Evolutionary conservation across 2,113 vertebrate species (phyloP).

Genomic region (Leptodactylus fuscus): DNA sequence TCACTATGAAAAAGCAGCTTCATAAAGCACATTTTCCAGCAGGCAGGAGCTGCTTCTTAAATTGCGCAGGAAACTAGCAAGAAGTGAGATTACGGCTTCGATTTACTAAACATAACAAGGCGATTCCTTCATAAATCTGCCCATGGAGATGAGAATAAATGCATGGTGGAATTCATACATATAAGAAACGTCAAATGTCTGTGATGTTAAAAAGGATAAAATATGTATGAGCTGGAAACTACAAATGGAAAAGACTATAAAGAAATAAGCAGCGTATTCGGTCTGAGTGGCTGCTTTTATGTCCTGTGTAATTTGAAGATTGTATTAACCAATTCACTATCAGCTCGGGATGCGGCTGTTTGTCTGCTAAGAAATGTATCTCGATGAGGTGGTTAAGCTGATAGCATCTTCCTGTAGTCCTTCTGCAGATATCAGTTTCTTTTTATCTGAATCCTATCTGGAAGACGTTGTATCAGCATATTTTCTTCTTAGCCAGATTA

Average conservation of each 20-base stretch:
- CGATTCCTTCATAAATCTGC: slow-evolving; percentile 41
- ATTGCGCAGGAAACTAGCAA: slow-evolving; percentile 12
- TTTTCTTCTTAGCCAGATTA: slow-evolving; percentile 37
- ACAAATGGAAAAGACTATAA: slow-evolving; percentile 34
- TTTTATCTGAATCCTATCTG: slow-evolving; percentile 41
- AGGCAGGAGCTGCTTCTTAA: not conserved
- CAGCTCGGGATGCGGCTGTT: not conserved
- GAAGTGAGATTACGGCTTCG: slow-evolving; percentile 38
- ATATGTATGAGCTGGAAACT: slow-evolving; percentile 37
- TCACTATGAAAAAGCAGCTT: not conserved
- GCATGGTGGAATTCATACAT: slow-evolving; percentile 16
- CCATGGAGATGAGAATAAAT: slow-evolving; percentile 12
- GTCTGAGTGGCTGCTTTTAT: slow-evolving; percentile 36
- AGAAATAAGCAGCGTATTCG: slow-evolving; percentile 9
- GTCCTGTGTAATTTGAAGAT: slow-evolving; percentile 18
- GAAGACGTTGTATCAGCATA: slow-evolving; percentile 20
- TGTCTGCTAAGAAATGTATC: slow-evolving; percentile 1
- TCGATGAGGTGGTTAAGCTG: not conserved
- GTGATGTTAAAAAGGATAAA: slow-evolving; percentile 36
- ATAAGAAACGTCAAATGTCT: slow-evolving; percentile 26
- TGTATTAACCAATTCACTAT: slow-evolving; percentile 42
- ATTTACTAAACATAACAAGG: slow-evolving; percentile 39
- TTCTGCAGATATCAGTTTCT: slow-evolving; percentile 25
- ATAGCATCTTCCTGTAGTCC: slow-evolving; percentile 45
- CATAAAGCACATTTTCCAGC: not conserved